Evolutionary conservation across 2,888 invertebrate genomes (phyloP), one percentile per base, ranked within the genome.

Genomic region (Endotricha flammealis): DNA sequence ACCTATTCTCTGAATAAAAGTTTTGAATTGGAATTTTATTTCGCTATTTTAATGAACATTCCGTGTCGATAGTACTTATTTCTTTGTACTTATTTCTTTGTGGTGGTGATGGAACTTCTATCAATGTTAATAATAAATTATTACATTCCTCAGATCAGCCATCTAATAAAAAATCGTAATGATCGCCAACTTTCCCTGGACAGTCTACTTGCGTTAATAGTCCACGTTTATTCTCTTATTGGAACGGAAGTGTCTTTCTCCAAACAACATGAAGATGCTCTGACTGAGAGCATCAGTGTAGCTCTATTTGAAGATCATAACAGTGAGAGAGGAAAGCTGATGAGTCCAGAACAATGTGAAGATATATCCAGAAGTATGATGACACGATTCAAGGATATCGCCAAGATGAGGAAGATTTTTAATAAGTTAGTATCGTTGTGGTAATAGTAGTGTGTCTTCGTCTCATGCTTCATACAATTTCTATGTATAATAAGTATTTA

Each of bases 201-300:
- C 38, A 89, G 89, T 58, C 67, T 92, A 0, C 64, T 92, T 4
- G 86, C 88, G 0, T 63, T 92, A 10, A 64, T 91, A 3, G 81
- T 91, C 17, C 87, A 90, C 52, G 69, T 91, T 0, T 92, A 91
- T 56, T 90, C 91, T 0, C 61, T 92, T 12, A 83, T 86, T 28
- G 91, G 91, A 0, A 88, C 80, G 0, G 89, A 90, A 42, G 80
- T 90, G 4, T 65, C 75, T 0, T 90, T 90, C 52, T 73, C 88
- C 1, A 57, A 70, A 8, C 68, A 80, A 28, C 89, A 90, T 44
- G 88, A 90, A 53, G 75, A 79, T 8, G 69, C 67, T 3, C 62
- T 91, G 0, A 63, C 76, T 31, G 78, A 80, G 32, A 71, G 88
- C 0, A 63, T 91, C 3, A 76, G 79, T 31, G 83, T 82, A 29